These are phyloP conservation scores for Isoperla grammatica DNA, from an alignment of 2,888 invertebrate species.

Conservation along the genomic window DNA sequence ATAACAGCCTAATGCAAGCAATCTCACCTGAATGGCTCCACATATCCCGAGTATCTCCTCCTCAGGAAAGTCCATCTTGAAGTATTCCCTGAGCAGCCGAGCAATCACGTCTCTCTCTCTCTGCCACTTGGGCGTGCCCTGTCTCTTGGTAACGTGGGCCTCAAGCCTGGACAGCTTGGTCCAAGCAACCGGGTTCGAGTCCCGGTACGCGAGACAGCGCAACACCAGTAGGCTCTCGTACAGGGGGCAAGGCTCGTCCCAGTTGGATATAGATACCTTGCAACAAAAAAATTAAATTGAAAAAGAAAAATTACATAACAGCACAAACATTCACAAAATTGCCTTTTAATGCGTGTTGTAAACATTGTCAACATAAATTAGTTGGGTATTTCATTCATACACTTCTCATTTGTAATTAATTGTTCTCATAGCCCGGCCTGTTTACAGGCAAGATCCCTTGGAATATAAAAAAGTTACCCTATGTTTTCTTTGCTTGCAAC, in stretches of 20 bases:
- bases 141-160: constrained; percentile 59
- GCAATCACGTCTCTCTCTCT: constrained; percentile 49
- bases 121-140: constrained; percentile 45
- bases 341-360: no score
- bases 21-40: constrained; percentile 66
- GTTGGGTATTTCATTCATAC: no score
- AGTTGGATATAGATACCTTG: constrained; percentile 60
- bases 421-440: no score
- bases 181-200: constrained; percentile 58
- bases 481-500: no score
- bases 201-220: constrained; percentile 62
- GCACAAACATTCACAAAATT: no score
- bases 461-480: no score
- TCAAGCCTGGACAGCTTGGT: constrained; percentile 56
- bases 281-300: constrained; percentile 26
- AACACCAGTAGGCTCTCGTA: constrained; percentile 68
- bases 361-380: no score
- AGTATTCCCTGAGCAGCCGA: constrained; percentile 57
- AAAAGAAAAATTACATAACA: background rate
- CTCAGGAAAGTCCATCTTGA: constrained; percentile 59
- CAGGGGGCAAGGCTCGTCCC: constrained; percentile 62
- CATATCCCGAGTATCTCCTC: constrained; percentile 69
- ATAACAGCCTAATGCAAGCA: no score
- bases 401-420: no score
- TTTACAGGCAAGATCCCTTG: no score